Percentiles rank a stretch among this genome's conserved stretches.
These are phyloP conservation scores for Leptinotarsa juncta DNA, from an alignment of 2,888 invertebrate species.

Conservation along the genomic window DNA sequence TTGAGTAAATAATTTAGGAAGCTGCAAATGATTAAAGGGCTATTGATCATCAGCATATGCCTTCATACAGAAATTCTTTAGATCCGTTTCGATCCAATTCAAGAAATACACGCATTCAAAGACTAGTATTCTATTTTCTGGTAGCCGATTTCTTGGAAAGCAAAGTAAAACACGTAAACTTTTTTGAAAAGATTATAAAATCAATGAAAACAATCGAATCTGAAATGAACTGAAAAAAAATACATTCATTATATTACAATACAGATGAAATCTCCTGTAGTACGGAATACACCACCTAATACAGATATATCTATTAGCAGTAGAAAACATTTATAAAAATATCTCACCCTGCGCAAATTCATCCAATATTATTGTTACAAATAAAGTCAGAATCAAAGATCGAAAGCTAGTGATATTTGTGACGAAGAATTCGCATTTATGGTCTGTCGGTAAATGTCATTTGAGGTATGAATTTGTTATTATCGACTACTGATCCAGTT, in stretches of 20 bases:
- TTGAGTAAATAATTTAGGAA: too few relatives aligned
- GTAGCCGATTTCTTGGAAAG: too few relatives aligned
- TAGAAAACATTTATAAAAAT: constrained; percentile 20
- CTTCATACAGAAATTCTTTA: too few relatives aligned
- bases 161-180: too few relatives aligned
- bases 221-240: background rate
- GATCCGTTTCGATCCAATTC: too few relatives aligned
- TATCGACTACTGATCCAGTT: background rate
- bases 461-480: background rate
- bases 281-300: background rate
- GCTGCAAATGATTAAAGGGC: too few relatives aligned
- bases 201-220: background rate
- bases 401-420: constrained; percentile 14
- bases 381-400: background rate
- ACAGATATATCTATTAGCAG: constrained; percentile 1
- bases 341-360: background rate
- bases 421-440: constrained; percentile 9
- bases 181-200: too few relatives aligned
- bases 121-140: too few relatives aligned
- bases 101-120: too few relatives aligned
- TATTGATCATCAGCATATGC: too few relatives aligned
- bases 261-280: too few relatives aligned
- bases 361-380: constrained; percentile 7
- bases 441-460: background rate
- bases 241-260: background rate